Percentiles rank a stretch among this genome's conserved stretches.
These are phyloP conservation scores for Tenualosa ilisha DNA, from an alignment of 2,797 vertebrate species.

Conservation along the genomic window DNA sequence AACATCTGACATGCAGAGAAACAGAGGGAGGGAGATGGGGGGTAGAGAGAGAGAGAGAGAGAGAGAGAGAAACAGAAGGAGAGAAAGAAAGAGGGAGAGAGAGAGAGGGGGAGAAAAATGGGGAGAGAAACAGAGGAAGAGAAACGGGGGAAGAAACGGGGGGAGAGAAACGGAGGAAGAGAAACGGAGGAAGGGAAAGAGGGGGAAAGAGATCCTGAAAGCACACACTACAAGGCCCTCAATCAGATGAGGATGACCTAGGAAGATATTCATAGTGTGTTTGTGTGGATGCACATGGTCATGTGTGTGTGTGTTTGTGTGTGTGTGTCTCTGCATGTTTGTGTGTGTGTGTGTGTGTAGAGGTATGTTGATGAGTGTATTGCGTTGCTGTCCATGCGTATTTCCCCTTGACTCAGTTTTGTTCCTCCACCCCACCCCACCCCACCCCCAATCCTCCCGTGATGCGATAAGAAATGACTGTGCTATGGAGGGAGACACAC, in stretches of 20 bases:
- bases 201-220: no score
- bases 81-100: no score
- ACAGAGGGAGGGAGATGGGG: no score
- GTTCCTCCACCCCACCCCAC: no score
- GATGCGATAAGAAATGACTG: background rate
- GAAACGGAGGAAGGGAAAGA: no score
- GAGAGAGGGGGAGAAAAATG: no score
- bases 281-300: background rate
- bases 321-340: background rate
- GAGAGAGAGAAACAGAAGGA: no score
- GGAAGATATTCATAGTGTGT: background rate
- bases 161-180: no score
- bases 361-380: background rate
- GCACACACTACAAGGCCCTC: background rate
- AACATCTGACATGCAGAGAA: background rate
- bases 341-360: background rate
- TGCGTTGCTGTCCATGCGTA: background rate
- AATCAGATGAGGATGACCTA: background rate
- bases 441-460: background rate
- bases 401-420: background rate
- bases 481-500: background rate
- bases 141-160: no score
- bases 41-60: no score
- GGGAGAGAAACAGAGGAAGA: no score
- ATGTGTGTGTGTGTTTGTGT: background rate